These are phyloP conservation scores for Augochlora pura DNA, from an alignment of 1,140 invertebrate genomes.

Conservation along the genomic window DNA sequence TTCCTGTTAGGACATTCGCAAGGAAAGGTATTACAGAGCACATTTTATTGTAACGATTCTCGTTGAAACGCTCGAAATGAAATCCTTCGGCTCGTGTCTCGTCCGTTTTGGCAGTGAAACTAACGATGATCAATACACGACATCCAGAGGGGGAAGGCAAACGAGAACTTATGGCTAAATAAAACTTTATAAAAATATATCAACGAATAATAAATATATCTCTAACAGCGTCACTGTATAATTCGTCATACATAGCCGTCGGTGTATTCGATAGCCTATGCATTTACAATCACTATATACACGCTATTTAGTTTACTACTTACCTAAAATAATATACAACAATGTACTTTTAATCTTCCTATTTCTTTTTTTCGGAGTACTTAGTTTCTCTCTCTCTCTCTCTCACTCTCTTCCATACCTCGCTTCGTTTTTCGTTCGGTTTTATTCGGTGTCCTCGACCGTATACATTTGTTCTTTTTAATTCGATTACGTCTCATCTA, in stretches of 20 bases:
- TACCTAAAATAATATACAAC: constrained; percentile 72
- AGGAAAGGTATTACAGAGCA: constrained; percentile 4
- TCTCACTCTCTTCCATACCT: neutral
- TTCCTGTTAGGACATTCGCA: constrained; percentile 29
- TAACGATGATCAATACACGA: constrained; percentile 46
- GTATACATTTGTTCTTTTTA: neutral
- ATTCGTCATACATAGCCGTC: constrained; percentile 66
- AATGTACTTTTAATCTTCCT: constrained; percentile 54
- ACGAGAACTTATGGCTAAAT: constrained; percentile 75
- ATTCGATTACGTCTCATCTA: neutral
- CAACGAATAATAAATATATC: constrained; percentile 78
- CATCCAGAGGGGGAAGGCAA: constrained; percentile 54
- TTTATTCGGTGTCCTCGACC: neutral
- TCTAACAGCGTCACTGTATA: constrained; percentile 75
- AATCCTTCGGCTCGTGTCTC: constrained; percentile 21
- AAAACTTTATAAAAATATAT: constrained; percentile 80
- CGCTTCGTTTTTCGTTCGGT: neutral
- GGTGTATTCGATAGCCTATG: constrained; percentile 61
- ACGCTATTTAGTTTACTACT: constrained; percentile 71
- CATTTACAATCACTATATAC: constrained; percentile 76
- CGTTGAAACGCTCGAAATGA: constrained; percentile 39
- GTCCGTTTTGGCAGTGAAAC: constrained; percentile 34
- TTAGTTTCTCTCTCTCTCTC: neutral
- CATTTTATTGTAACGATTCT: constrained; percentile 46
- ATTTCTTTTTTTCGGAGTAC: constrained; percentile 1